These are phyloP conservation scores for Holotrichia oblita DNA, from an alignment of 1,140 invertebrate species.

Conservation along the genomic window DNA sequence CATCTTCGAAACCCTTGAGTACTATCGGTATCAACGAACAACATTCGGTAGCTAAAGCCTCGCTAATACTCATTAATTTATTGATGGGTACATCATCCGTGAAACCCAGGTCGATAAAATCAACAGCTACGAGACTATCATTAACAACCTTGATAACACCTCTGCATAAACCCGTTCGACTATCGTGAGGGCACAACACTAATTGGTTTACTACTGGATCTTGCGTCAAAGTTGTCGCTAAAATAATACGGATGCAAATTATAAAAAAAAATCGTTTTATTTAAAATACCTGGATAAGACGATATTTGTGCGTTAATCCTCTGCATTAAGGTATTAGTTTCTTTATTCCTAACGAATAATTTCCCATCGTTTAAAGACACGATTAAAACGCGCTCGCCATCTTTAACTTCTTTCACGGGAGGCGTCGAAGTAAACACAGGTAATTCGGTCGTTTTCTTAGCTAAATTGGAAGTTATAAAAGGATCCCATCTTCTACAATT, in stretches of 20 bases:
- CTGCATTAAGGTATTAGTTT: background rate
- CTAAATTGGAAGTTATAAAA: background rate
- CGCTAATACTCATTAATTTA: constrained; percentile 9
- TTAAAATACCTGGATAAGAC: background rate
- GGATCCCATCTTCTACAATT: constrained; percentile 32
- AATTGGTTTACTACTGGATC: constrained; percentile 6
- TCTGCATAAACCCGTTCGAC: background rate
- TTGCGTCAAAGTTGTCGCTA: background rate
- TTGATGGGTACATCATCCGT: background rate
- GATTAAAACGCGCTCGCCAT: background rate
- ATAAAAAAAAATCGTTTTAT: no score
- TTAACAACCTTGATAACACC: background rate
- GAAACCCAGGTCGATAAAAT: constrained; percentile 25
- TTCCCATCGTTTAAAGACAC: background rate
- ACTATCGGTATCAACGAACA: background rate
- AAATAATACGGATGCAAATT: background rate
- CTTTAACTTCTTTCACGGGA: background rate
- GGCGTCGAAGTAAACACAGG: constrained; percentile 5
- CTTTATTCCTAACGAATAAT: constrained; percentile 10
- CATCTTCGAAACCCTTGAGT: background rate
- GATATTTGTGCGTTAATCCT: background rate
- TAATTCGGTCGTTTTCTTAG: background rate
- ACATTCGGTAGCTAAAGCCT: background rate
- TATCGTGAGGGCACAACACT: constrained; percentile 16
- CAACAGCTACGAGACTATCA: background rate